Evolutionary conservation across 2,888 invertebrate species (phyloP), one percentile per base, ranked within the genome.

Genomic region (Drosophila differens): DNA sequence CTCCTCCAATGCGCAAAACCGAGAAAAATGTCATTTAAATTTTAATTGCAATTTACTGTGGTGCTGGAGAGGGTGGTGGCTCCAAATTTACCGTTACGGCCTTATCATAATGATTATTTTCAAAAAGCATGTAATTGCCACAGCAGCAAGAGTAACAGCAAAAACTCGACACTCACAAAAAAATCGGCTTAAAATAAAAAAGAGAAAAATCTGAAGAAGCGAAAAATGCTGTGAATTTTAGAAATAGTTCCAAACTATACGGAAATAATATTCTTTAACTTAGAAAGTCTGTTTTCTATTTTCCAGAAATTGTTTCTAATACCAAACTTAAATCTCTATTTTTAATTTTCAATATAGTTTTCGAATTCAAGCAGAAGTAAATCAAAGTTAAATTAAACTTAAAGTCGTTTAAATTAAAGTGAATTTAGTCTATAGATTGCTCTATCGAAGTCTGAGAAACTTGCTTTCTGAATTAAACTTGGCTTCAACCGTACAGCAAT

Each of bases 41-140:
- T 89, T 85, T 89, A 87, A 89, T 89, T 84, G 74, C 81, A 83
- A 82, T 91, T 90, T 87, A 83, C 75, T 71, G 64, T 33, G 57
- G n/a, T 1, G 25, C 25, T 28, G 51, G 7, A 19, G 19, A 9
- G 51, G 47, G 3, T 63, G 68, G 30, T 65, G 59, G 59, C 37
- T 54, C 22, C 22, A 71, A 79, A 89, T 88, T 91, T 89, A 87
- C 75, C 84, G 80, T 89, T 83, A 82, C 79, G 76, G 77, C 79
- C 77, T 49, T 74, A 82, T 80, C 84, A 91, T 91, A 88, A 91
- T 91, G 89, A 85, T 90, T 85, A 91, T 88, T 89, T 80, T 82
- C 75, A 80, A 81, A 81, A 33, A 79, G 81, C 82, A 74, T 84
- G 88, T 89, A 91, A 91, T 87, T 90, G 89, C 81, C 67, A 39